Evolutionary conservation across 2,888 invertebrate genomes (phyloP), one percentile per base, ranked within the genome.

Genomic region (Bellardia bayeri): DNA sequence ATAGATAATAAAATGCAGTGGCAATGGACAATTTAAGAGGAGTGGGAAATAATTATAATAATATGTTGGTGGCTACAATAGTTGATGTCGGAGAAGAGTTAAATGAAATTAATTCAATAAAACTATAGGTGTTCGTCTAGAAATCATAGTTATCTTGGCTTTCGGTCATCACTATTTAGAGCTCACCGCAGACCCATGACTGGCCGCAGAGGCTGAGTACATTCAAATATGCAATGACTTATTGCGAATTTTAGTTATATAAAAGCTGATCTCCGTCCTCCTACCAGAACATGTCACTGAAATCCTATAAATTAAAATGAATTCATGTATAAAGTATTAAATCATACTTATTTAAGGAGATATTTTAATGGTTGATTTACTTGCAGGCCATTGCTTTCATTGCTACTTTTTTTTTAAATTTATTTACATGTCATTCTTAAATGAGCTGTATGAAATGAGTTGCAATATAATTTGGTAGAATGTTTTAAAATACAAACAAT

Each of bases 321-420:
- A 76, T 51, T 61, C 45, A 40, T 61, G 30, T 42, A 23, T 45
- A 61, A 58, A 58, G 16, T 45, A 61, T 58, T 51, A 78, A 54
- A 64, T 40, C 51, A 71, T 58, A 51, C 37, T 51, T 71, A 80
- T 71, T 71, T 72, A 54, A 71, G 14, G 23, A 9, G 33, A 51
- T 71, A 80, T 80, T 71, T 80, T 64, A 51, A 71, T 64, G 71
- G 51, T 40, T 72, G 71, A 63, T 80, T 58, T 80, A 80, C 63
- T 80, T 80, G 54, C 51, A 80, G 23, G 30, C n/a, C 51, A 80
- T 45, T 58, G 11, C 23, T 69, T 71, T 54, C 40, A 80, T 80
- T 71, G 71, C 33, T 54, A 54, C 23, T 40, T 54, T 37, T 76
- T 64, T 75, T 49, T 63, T 45, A n/a, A 37, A 7, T 45, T 45